Evolutionary conservation across 2,113 vertebrate species (phyloP), one percentile per base, ranked within the genome.

Genomic region (Syrmaticus mikado): DNA sequence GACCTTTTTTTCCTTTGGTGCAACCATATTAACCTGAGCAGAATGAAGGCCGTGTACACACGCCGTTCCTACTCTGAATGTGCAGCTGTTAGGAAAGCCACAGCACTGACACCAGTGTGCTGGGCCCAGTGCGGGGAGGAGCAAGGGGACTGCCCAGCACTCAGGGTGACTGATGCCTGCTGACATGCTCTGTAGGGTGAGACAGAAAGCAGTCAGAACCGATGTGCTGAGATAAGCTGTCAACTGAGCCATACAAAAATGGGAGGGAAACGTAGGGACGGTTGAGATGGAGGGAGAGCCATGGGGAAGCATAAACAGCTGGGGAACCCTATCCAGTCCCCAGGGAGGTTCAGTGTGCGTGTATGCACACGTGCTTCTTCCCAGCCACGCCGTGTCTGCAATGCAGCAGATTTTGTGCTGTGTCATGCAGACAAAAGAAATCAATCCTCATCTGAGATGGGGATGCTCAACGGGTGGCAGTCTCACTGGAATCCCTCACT

Each of bases 401-500:
- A 93, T 97, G 96, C 97, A 97, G 92, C 90, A 96, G 94, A 85
- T 76, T 95, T 93, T 85, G 30, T 90, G 96, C 95, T 94, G 94
- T 40, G 84, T 97, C 96, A 97, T 72, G 74, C 79, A 82, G 82
- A 82, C 0, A 3, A 80, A 89, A 48, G 22, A 75, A 68, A 84
- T 58, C 78, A 84, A 84, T 84, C 62, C 58, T 83, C 38, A 48
- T 46, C 73, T 65, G 70, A 90, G 58, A 48, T 34, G 66, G 65
- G 72, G 79, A 27, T 67, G 36, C 68, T 66, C 66, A 74, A 13
- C 27, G 77, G 34, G 53, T 43, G 68, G 8, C 75, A 91, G 77
- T 73, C 58, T 94, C 61, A 67, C 36, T 55, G 55, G 46, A 72
- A 77, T 67, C 64, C 34, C 76, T 57, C 32, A 18, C 48, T 8